Base-by-base conservation (phyloP, 2,888 invertebrate genomes). In the Alloscopus bannaensis region DNA sequence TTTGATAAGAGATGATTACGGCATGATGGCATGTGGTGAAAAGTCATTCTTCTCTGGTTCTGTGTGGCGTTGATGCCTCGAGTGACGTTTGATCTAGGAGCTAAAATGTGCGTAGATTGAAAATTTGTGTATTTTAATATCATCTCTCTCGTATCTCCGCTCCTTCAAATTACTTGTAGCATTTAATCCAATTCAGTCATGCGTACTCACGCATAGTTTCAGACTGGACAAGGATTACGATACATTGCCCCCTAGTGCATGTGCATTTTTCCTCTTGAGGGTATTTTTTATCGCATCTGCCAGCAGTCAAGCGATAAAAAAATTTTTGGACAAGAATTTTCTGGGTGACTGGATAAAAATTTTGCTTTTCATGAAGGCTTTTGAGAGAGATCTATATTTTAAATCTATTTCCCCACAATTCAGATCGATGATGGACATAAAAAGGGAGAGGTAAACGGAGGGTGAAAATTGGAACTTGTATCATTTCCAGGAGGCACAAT, bases 41-140 rank as follows among this genome's bases (percentile, higher is more conserved):
- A 59, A 59, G 59, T 59, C 29, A 59, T 16, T 20, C 13, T 42
- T 62, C 22, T 40, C 22, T 66, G 36, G n/a, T n/a, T n/a, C n/a
- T 52, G 52, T 66, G 65, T 66, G 65, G 66, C 24, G 20, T 70
- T 59, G 70, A 22, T 71, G 70, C 70, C 70, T 47, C 60, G 60
- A 60, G 70, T 71, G 70, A 71, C 70, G 70, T 71, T 71, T 69
- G 57, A 69, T 69, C 55, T 22, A 52, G 8, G 36, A 52, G 3
- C 52, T n/a, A 45, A 45, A 45, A 45, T 36, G 6, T 8, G 36
- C 8, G 6, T 36, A 8, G 36, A 36, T 36, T 36, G 6, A 13
- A 36, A 36, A 6, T 36, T 6, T 8, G 13, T 8, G 13, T 8
- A 36, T 13, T 13, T 36, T 6, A 13, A 36, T 36, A 22, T 22